phyloP scores from a whole-genome alignment of 1,140 invertebrate species.

The Hyles euphorbiae region DNA sequence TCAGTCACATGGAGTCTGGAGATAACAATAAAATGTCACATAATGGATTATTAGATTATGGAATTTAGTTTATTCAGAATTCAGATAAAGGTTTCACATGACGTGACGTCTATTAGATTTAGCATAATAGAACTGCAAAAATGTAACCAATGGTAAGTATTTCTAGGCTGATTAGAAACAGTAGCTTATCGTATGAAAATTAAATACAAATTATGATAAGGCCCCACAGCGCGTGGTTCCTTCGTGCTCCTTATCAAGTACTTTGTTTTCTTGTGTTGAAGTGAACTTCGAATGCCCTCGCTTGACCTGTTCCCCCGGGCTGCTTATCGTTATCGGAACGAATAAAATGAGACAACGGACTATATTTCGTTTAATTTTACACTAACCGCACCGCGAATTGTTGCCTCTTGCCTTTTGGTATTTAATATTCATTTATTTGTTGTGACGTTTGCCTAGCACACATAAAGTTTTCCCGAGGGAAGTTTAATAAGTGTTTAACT shows the following conservation, averaged over 20 bases:
- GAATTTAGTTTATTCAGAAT: no score
- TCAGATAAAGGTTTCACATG: no score
- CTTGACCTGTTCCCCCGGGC: constrained; percentile 63
- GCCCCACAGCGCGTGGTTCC: constrained; percentile 47
- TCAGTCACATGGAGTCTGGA: no score
- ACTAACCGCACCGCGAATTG: constrained; percentile 39
- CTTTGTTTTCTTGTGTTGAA: constrained; percentile 57
- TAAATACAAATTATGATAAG: constrained; percentile 19
- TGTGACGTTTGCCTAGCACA: background rate
- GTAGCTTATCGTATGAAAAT: constrained; percentile 3
- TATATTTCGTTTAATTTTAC: constrained; percentile 54
- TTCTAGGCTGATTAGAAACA: constrained; percentile 1
- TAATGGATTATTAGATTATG: no score
- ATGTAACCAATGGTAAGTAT: background rate
- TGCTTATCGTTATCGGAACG: constrained; percentile 65
- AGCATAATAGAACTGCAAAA: no score
- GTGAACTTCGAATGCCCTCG: constrained; percentile 69
- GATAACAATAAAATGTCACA: no score
- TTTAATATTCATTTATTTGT: constrained; percentile 18
- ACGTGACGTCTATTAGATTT: no score
- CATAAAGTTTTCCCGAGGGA: constrained; percentile 3
- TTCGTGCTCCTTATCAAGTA: constrained; percentile 66
- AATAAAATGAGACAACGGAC: constrained; percentile 69
- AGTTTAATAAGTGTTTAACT: constrained; percentile 34
- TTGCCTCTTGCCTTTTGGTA: constrained; percentile 14